Percentiles rank a stretch among this genome's conserved stretches.
phyloP scores from a whole-genome alignment of 2,113 vertebrate genomes.

The Poeciliopsis prolifica region DNA sequence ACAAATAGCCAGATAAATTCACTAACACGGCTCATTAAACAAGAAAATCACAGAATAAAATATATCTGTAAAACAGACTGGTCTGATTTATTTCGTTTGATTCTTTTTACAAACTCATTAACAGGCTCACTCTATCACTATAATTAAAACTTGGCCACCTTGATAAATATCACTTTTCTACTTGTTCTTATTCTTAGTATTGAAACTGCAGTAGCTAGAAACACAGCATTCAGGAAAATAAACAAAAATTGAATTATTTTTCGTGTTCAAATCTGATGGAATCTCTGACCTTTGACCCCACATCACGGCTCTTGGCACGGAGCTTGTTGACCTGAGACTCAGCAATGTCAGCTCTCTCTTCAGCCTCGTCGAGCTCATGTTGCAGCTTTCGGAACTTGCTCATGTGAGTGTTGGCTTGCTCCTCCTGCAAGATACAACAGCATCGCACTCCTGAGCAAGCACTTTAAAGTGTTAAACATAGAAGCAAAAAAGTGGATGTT shows the following conservation, averaged over 20 bases:
- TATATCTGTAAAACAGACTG: conserved; percentile 7
- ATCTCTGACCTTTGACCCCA: conserved; percentile 74
- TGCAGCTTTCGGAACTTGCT: conserved; percentile 82
- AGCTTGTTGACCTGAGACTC: conserved; percentile 85
- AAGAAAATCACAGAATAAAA: conserved; percentile 32
- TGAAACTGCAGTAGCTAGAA: background rate
- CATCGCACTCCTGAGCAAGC: background rate
- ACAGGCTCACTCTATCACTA: too few species aligned
- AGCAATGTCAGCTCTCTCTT: conserved; percentile 81
- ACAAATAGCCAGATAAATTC: background rate
- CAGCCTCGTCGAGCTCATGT: conserved; percentile 83
- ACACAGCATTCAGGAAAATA: background rate
- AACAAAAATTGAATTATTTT: background rate
- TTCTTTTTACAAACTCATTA: too few species aligned
- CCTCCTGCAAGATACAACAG: conserved; percentile 66
- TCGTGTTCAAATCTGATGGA: background rate
- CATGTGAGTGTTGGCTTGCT: conserved; percentile 80
- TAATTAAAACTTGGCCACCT: too few species aligned
- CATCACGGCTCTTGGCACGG: conserved; percentile 80
- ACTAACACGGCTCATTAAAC: conserved; percentile 3
- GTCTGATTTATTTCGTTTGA: conserved; percentile 9
- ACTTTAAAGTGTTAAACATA: background rate
- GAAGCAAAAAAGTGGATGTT: background rate
- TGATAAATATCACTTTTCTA: background rate
- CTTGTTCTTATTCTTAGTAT: background rate